Evolutionary conservation across 2,888 invertebrate genomes (phyloP).

Genomic region (Amphimallon solstitiale): DNA sequence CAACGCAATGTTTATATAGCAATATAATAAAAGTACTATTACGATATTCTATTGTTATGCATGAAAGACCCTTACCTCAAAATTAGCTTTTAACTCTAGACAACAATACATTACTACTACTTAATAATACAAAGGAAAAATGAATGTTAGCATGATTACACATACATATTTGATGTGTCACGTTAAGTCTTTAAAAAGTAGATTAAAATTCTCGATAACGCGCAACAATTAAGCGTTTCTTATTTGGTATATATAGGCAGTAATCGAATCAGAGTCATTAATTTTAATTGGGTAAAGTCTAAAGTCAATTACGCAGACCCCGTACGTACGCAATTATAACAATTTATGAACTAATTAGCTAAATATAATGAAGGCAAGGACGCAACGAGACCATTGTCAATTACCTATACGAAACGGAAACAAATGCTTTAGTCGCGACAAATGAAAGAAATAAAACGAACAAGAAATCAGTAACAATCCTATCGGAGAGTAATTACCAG

Average conservation of each 20-base stretch:
- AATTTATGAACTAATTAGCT: conserved; percentile 54
- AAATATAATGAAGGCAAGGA: conserved; percentile 49
- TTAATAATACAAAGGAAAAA: no score
- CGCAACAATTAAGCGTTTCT: conserved; percentile 51
- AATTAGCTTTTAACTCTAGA: no score
- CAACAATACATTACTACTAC: no score
- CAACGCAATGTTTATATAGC: no score
- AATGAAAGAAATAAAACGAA: conserved; percentile 17
- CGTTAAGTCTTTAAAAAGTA: conserved; percentile 23
- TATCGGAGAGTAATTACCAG: neutral
- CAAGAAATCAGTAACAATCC: neutral
- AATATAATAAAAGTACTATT: neutral
- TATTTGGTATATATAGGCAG: conserved; percentile 47
- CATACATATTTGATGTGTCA: conserved; percentile 26
- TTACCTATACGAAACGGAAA: conserved; percentile 45
- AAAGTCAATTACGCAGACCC: conserved; percentile 50
- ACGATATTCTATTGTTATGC: neutral
- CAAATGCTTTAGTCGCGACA: conserved; percentile 37
- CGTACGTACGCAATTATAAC: conserved; percentile 52
- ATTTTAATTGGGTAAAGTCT: conserved; percentile 55
- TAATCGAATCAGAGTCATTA: conserved; percentile 56
- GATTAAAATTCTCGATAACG: conserved; percentile 42
- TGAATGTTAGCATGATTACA: no score
- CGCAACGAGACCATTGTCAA: conserved; percentile 37
- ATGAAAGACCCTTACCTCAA: no score